Percentiles rank a stretch among this genome's conserved stretches.
Evolutionary conservation across 2,797 vertebrate genomes (phyloP).

Genomic region (Lacerta bilineata): DNA sequence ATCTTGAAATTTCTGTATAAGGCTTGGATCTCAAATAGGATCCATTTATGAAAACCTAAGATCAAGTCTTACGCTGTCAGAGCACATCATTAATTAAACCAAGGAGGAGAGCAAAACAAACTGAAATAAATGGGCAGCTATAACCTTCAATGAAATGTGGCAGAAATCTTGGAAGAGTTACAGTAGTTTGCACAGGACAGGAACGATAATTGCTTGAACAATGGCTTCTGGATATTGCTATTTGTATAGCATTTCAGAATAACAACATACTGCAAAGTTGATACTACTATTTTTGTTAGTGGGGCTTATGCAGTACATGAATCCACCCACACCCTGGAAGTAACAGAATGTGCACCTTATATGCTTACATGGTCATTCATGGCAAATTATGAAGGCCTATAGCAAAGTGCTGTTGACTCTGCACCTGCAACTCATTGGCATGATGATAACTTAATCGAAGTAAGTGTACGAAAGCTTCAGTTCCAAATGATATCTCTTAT

Average conservation of each 20-base stretch:
- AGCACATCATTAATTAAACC: not conserved
- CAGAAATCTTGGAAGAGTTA: not conserved
- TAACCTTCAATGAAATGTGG: not conserved
- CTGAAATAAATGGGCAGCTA: not conserved
- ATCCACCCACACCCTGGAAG: not conserved
- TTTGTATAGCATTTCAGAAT: not conserved
- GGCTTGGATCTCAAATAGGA: not conserved
- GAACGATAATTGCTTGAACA: not conserved
- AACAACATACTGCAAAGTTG: not conserved
- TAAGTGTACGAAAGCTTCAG: slow-evolving; percentile 7
- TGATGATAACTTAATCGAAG: slow-evolving; percentile 9
- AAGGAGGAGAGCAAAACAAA: not conserved
- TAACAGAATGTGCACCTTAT: not conserved
- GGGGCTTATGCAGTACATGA: not conserved
- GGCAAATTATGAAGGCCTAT: slow-evolving; percentile 13
- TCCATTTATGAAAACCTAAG: not conserved
- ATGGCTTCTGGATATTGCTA: not conserved
- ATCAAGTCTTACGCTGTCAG: not conserved
- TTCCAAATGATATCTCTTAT: not conserved
- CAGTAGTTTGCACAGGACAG: not conserved
- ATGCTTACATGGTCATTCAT: not conserved
- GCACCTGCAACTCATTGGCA: not conserved
- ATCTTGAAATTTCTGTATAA: not conserved
- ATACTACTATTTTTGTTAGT: not conserved
- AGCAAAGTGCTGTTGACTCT: not conserved